Evolutionary conservation across 2,113 vertebrate species (phyloP).

Genomic region (Sinocyclocheilus anophthalmus): DNA sequence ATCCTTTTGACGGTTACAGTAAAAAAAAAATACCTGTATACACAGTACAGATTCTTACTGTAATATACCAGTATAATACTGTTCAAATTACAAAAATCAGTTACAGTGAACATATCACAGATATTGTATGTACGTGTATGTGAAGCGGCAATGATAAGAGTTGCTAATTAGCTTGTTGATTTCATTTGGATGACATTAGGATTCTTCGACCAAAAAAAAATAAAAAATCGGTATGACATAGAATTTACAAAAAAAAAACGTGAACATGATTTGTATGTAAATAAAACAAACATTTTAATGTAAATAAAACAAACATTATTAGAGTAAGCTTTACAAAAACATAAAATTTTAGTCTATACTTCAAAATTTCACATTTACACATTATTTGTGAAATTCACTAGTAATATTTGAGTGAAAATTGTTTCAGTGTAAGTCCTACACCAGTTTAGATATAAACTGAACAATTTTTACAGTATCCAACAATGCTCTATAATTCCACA

Average conservation of each 20-base stretch:
- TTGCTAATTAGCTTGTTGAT: slow-evolving; percentile 26
- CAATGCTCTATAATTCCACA: too few relatives aligned
- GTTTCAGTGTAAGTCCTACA: too few relatives aligned
- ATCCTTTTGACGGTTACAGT: too few relatives aligned
- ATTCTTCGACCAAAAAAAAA: not conserved
- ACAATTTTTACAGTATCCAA: too few relatives aligned
- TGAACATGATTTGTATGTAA: not conserved
- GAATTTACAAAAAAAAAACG: not conserved
- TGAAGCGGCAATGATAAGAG: not conserved
- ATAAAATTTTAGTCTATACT: not conserved
- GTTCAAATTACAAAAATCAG: too few relatives aligned
- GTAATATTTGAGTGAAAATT: not conserved
- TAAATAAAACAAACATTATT: not conserved
- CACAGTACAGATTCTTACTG: too few relatives aligned
- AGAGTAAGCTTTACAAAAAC: not conserved
- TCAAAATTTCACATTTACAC: not conserved
- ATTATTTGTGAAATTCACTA: not conserved
- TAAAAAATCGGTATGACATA: not conserved
- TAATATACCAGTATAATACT: too few relatives aligned
- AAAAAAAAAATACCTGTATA: too few relatives aligned
- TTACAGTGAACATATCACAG: slow-evolving; percentile 36
- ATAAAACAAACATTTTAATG: too few relatives aligned
- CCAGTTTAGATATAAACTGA: not conserved
- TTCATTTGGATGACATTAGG: not conserved
- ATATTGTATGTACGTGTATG: not conserved